A percentile compares a stretch with the other conserved stretches of the same genome.
phyloP scores from a whole-genome alignment of 2,797 vertebrate species.

The Ptychobarbus kaznakovi region DNA sequence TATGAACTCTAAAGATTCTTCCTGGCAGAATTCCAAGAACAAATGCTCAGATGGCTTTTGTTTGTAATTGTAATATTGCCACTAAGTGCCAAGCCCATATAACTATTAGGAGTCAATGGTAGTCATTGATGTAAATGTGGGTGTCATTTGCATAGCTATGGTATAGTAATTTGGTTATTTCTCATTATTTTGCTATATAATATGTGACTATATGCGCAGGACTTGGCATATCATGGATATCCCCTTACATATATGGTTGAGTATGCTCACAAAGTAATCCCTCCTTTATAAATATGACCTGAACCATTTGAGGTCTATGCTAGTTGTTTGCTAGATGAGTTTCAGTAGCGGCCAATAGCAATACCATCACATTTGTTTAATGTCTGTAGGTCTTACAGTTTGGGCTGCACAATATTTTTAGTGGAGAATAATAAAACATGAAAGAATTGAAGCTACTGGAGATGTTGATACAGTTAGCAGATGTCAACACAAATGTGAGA shows the following conservation, averaged over 20 bases:
- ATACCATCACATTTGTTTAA: background rate
- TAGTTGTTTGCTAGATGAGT: background rate
- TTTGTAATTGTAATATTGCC: background rate
- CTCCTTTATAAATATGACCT: background rate
- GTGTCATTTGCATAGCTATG: background rate
- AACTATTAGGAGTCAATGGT: background rate
- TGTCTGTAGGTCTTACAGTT: no score
- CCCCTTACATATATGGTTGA: background rate
- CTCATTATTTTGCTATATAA: background rate
- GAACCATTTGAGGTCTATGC: background rate
- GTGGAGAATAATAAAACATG: no score
- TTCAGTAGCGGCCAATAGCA: background rate
- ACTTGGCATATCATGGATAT: background rate
- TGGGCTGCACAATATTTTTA: no score
- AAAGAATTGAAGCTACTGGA: no score
- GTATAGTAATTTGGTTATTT: background rate
- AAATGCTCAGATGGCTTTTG: background rate
- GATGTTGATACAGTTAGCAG: no score
- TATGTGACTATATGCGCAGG: background rate
- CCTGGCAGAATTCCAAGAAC: slow-evolving; percentile 3
- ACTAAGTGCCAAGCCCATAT: background rate
- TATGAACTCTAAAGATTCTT: background rate
- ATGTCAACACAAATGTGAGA: no score
- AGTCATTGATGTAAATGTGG: background rate
- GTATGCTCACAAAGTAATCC: background rate